phyloP scores from a whole-genome alignment of 2,888 invertebrate genomes.

The Hyles lineata region DNA sequence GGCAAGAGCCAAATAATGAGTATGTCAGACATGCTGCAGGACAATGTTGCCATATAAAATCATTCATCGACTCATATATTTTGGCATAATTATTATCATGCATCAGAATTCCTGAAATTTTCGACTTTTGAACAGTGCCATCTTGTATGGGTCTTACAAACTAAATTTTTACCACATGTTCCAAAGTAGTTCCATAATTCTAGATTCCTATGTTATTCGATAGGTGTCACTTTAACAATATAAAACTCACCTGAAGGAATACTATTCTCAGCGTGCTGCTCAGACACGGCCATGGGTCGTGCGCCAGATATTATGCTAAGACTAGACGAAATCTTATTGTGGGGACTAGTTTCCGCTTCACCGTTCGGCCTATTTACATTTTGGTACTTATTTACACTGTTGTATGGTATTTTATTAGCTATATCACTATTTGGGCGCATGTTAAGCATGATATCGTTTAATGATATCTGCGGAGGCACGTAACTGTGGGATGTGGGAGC shows the following conservation, averaged over 20 bases:
- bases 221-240: slow-evolving; percentile 16
- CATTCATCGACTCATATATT: no score
- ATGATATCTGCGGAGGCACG: slow-evolving; percentile 62
- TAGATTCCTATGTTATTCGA: not conserved
- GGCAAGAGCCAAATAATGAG: no score
- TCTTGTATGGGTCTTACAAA: slow-evolving; percentile 39
- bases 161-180: slow-evolving; percentile 5
- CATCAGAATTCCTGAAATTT: no score
- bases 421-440: slow-evolving; percentile 84
- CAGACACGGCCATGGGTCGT: slow-evolving; percentile 80
- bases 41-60: no score
- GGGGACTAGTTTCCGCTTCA: slow-evolving; percentile 82
- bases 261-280: slow-evolving; percentile 79
- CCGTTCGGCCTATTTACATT: slow-evolving; percentile 81
- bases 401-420: slow-evolving; percentile 83
- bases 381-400: slow-evolving; percentile 84
- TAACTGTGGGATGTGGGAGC: slow-evolving; percentile 73
- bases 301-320: slow-evolving; percentile 80
- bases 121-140: slow-evolving; percentile 37
- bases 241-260: slow-evolving; percentile 71
- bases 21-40: no score
- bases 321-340: slow-evolving; percentile 85
- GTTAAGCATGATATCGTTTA: slow-evolving; percentile 71
- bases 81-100: no score
- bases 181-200: not conserved